Evolutionary conservation across 1,140 invertebrate genomes (phyloP), one percentile per base, ranked within the genome.

Genomic region (Achroia grisella): DNA sequence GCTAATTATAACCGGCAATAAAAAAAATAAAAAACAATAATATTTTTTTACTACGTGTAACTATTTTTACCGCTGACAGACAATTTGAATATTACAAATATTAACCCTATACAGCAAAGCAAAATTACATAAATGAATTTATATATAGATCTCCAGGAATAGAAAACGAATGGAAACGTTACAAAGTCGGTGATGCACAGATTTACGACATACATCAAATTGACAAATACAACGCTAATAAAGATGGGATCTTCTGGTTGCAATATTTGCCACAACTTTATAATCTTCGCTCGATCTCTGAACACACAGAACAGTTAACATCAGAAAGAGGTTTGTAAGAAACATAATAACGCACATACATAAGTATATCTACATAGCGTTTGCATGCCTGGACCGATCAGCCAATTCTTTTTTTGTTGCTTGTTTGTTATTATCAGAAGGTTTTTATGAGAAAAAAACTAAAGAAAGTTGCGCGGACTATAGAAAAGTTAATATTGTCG

Each of bases 101-200:
- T n/a, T n/a, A n/a, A 10, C 28, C 28, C 28, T 29, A 29, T 29
- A 6, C 10, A 6, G 28, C 10, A 29, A 29, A 29, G 28, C 10
- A 6, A 6, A 29, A 4, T 29, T 4, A 8, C 6, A 12, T 34
- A 12, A 29, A 44, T n/a, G 27, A 14, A 42, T 33, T 27, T 40
- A 86, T 68, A 82, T 59, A 86, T 2, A 90, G 88, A 8, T 86
- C 88, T 4, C 88, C 86, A 31, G 77, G 78, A 10, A 85, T 86
- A 29, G 86, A 87, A 29, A 83, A 88, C 13, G 71, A 81, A 10
- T 92, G 91, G 90, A 58, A 72, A 36, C 80, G 84, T n/a, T 91
- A 91, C 55, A 87, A 73, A n/a, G 47, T 63, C 0, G 72, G 86
- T 4, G 86, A 81, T 42, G 63, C 69, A 2, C 66, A 81, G 27